Conservation (phyloP, 2,113 vertebrate genomes). For the Gyps fulvus region DNA sequence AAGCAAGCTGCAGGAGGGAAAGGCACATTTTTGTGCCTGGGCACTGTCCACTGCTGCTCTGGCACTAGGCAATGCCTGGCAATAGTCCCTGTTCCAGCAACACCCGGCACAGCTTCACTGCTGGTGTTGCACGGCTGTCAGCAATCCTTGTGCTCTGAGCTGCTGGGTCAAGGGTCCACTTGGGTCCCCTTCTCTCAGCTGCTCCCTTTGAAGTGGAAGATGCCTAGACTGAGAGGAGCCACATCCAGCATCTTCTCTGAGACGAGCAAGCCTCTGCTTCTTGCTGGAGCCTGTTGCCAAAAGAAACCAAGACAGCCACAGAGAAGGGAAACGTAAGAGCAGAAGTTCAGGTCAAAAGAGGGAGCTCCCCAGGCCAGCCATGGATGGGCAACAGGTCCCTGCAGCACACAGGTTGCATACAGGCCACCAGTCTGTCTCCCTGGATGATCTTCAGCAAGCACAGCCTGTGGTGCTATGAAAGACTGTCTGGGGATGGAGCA, state of each 20-base stretch:
- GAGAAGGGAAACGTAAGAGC: neutral
- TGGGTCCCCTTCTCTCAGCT: neutral
- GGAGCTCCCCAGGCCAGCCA: neutral
- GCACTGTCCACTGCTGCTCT: neutral
- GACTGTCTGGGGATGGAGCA: neutral
- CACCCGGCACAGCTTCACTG: neutral
- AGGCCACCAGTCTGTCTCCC: neutral
- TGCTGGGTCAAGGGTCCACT: neutral
- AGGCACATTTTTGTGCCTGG: neutral
- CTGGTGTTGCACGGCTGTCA: fast-evolving
- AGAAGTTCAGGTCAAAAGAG: neutral
- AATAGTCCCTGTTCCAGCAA: neutral
- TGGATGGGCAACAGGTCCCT: neutral
- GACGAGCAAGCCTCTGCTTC: neutral
- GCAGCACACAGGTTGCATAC: neutral
- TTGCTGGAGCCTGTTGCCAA: neutral
- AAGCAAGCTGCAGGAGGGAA: neutral
- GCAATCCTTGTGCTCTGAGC: neutral
- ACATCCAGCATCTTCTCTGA: neutral
- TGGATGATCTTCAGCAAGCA: neutral
- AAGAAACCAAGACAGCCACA: neutral
- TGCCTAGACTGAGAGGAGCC: neutral
- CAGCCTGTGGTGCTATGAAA: neutral
- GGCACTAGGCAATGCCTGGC: neutral
- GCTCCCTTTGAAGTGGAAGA: neutral